Conservation (phyloP, 2,113 vertebrate species). For the Albula glossodonta region DNA sequence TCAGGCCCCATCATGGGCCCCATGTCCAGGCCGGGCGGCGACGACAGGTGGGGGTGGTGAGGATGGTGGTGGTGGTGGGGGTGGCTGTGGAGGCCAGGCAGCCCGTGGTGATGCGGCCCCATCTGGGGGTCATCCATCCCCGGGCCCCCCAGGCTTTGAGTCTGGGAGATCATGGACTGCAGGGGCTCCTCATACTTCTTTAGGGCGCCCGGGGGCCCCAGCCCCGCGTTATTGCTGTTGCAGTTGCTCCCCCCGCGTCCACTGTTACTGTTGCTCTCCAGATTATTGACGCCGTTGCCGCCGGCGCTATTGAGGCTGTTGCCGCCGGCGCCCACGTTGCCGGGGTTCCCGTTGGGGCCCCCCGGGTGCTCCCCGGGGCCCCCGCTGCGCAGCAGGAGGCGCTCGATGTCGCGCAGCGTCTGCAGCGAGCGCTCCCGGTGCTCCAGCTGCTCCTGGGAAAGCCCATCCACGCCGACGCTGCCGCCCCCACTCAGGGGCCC, state of each 20-base stretch:
- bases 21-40: constrained; percentile 76
- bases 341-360: constrained; percentile 51
- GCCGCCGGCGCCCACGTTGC: constrained; percentile 51
- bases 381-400: constrained; percentile 82
- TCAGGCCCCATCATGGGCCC: constrained; percentile 85
- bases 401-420: constrained; percentile 91
- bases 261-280: constrained; percentile 42
- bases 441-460: constrained; percentile 95
- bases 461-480: constrained; percentile 65
- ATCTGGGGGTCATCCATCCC: constrained; percentile 77
- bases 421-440: constrained; percentile 92
- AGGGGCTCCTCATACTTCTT: constrained; percentile 93
- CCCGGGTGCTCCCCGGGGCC: constrained; percentile 68
- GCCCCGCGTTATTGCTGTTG: constrained; percentile 48
- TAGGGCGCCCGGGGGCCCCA: constrained; percentile 58
- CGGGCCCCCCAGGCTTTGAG: constrained; percentile 81
- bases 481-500: constrained; percentile 25
- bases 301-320: constrained; percentile 53
- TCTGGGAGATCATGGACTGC: constrained; percentile 94
- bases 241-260: constrained; percentile 52
- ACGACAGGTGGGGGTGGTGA: constrained; percentile 69
- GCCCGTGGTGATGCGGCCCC: constrained; percentile 54
- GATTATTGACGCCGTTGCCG: constrained; percentile 59
- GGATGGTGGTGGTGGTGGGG: constrained; percentile 56
- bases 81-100: constrained; percentile 41